Conservation (phyloP, 1,140 invertebrate genomes). For the Bicyclus anynana region DNA sequence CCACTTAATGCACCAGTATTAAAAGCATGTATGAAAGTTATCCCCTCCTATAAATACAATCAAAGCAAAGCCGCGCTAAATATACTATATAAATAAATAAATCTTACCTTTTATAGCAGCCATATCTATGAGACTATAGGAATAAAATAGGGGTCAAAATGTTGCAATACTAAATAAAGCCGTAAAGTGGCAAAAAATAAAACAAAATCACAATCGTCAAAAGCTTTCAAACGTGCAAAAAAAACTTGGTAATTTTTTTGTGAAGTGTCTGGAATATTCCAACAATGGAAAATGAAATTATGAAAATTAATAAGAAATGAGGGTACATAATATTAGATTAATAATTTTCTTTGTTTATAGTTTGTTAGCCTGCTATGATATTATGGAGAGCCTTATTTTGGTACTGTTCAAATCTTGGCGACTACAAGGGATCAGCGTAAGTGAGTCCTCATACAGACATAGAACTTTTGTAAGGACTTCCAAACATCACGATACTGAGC, state of each 20-base stretch:
- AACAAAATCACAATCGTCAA: constrained; percentile 75
- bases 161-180: constrained; percentile 48
- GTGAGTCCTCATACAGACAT: too few species aligned
- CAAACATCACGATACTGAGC: too few species aligned
- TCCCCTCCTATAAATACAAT: constrained; percentile 23
- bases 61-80: constrained; percentile 7
- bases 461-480: too few species aligned
- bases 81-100: constrained; percentile 24
- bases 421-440: too few species aligned
- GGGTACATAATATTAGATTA: too few species aligned
- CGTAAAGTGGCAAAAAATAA: constrained; percentile 53
- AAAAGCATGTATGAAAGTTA: constrained; percentile 67
- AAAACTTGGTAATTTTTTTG: constrained; percentile 5
- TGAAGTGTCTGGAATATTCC: neutral
- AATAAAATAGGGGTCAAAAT: too few species aligned
- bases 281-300: too few species aligned
- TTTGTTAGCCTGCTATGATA: too few species aligned
- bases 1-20: constrained; percentile 14
- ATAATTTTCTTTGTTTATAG: too few species aligned
- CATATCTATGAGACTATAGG: constrained; percentile 38
- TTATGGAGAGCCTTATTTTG: too few species aligned
- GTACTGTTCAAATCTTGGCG: too few species aligned
- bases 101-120: constrained; percentile 52
- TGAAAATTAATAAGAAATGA: too few species aligned
- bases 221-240: constrained; percentile 73